A percentile compares a stretch with the other conserved stretches of the same genome.
phyloP scores from a whole-genome alignment of 2,797 vertebrate genomes.

The Semaprochilodus insignis region DNA sequence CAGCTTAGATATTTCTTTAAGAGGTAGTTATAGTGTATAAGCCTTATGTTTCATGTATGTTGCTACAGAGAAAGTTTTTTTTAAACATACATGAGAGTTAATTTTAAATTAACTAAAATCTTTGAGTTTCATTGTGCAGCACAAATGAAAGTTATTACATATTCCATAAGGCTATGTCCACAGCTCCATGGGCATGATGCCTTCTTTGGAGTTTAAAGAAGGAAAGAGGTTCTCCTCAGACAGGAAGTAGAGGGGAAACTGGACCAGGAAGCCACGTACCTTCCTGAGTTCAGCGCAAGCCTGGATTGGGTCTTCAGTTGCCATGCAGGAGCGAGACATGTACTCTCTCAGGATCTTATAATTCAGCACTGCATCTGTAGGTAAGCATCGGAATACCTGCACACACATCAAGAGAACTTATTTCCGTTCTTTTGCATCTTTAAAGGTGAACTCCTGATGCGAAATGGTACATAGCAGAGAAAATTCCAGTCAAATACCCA shows the following conservation, averaged over 20 bases:
- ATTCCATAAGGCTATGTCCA: slow-evolving; percentile 57
- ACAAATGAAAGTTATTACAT: slow-evolving; percentile 13
- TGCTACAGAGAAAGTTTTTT: neutral
- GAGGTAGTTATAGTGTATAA: slow-evolving; percentile 29
- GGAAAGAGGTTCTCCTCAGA: slow-evolving; percentile 65
- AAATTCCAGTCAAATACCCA: no score
- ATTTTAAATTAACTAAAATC: neutral
- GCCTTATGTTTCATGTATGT: neutral
- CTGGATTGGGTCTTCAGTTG: slow-evolving; percentile 55
- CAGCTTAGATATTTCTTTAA: slow-evolving; percentile 19
- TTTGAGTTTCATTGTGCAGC: slow-evolving; percentile 2
- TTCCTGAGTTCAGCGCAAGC: slow-evolving; percentile 59
- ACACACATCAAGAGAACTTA: neutral
- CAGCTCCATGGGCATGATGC: slow-evolving; percentile 61
- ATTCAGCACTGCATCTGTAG: slow-evolving; percentile 63
- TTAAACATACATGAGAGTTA: neutral
- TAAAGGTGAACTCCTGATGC: neutral
- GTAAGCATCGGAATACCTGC: slow-evolving; percentile 66
- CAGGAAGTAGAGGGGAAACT: slow-evolving; percentile 64
- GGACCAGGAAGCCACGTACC: slow-evolving; percentile 60
- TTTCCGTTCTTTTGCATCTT: neutral
- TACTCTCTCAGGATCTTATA: slow-evolving; percentile 62
- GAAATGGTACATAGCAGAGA: no score
- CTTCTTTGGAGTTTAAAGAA: slow-evolving; percentile 66
- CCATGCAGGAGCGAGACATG: slow-evolving; percentile 57